A percentile compares a stretch with the other conserved stretches of the same genome.
Conservation (phyloP, 2,888 invertebrate species). For the Adelognathus sp. region DNA sequence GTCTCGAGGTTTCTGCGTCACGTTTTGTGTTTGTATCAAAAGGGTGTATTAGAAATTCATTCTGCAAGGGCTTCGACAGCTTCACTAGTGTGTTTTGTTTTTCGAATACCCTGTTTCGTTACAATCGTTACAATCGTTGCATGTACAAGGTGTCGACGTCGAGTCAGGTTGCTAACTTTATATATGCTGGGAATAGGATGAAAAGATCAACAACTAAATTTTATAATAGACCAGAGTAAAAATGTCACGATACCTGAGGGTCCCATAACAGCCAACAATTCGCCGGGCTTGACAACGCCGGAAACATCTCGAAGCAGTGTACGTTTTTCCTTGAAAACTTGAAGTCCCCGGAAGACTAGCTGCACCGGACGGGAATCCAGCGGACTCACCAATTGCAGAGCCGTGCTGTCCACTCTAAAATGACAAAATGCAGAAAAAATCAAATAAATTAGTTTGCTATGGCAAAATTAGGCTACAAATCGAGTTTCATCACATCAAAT, state of each 20-base stretch:
- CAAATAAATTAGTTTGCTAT: not conserved
- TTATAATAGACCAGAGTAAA: conserved; percentile 17
- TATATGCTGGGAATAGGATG: not conserved
- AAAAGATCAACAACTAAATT: not conserved
- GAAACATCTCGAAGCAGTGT: conserved; percentile 87
- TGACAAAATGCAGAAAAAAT: conserved; percentile 58
- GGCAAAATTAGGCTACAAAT: not conserved
- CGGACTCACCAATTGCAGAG: conserved; percentile 84
- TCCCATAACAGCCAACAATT: conserved; percentile 91
- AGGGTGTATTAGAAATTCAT: too few relatives aligned
- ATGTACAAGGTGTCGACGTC: too few relatives aligned
- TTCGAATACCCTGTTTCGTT: too few relatives aligned
- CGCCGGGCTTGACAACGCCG: conserved; percentile 89
- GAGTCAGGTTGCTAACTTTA: too few relatives aligned
- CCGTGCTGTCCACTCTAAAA: conserved; percentile 84
- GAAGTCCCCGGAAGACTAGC: conserved; percentile 86
- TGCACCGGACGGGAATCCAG: conserved; percentile 85
- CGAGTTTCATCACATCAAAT: not conserved
- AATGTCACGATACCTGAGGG: conserved; percentile 84
- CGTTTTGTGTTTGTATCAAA: too few relatives aligned
- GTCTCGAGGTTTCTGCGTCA: too few relatives aligned
- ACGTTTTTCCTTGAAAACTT: conserved; percentile 83
- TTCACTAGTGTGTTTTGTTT: too few relatives aligned
- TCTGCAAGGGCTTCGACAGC: too few relatives aligned
- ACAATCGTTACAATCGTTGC: too few relatives aligned